phyloP scores from a whole-genome alignment of 23 tunicate genomes.

The Ascidia mentula region DNA sequence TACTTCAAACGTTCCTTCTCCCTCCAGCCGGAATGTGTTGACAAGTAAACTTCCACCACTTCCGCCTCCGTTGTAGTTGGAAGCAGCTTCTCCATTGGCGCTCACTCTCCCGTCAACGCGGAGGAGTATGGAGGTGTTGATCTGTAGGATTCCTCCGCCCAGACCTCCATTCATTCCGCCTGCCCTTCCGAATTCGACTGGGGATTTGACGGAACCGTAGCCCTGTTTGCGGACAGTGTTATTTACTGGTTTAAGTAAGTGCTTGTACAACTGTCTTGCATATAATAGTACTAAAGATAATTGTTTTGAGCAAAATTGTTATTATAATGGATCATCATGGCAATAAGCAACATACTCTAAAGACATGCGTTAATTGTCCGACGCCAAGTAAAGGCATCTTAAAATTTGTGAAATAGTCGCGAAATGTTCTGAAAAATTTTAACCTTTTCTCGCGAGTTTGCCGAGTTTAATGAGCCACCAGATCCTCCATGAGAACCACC shows the following conservation, averaged over 20 bases:
- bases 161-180: conserved; percentile 13
- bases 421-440: too few species aligned
- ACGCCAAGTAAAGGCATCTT: too few species aligned
- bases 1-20: conserved; percentile 26
- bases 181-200: conserved; percentile 21
- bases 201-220: conserved; percentile 26
- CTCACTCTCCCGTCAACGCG: conserved; percentile 27
- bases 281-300: too few species aligned
- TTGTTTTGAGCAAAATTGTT: too few species aligned
- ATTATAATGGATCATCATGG: too few species aligned
- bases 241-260: too few species aligned
- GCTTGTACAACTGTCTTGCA: too few species aligned
- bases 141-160: conserved; percentile 20
- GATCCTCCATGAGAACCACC: conserved; percentile 33
- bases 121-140: neutral
- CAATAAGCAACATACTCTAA: too few species aligned
- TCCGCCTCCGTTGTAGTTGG: conserved; percentile 12
- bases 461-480: conserved; percentile 3
- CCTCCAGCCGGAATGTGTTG: conserved; percentile 19
- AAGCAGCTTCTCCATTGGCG: conserved; percentile 15
- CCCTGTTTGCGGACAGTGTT: too few species aligned
- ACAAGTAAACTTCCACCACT: conserved; percentile 25
- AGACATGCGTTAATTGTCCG: too few species aligned
- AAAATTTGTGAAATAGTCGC: too few species aligned
- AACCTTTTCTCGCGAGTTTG: neutral